Evolutionary conservation across 2,797 vertebrate species (phyloP), one percentile per base, ranked within the genome.

Genomic region (Pangasius mekongensis): DNA sequence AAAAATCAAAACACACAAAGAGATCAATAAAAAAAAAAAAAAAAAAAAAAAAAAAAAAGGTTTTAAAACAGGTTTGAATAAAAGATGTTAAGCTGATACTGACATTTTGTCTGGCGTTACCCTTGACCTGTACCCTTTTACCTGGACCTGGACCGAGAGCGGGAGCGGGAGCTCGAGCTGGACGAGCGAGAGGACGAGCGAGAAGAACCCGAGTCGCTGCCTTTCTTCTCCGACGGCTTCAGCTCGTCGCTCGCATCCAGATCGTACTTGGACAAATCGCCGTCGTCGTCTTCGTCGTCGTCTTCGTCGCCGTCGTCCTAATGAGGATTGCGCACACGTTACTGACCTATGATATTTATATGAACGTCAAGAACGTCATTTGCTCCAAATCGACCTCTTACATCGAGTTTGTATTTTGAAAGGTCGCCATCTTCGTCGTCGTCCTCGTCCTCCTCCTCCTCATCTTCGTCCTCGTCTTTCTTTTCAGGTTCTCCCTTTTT

Each of bases 121-220:
- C 99, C 98, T 99, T 97, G 98, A 98, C 98, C 98, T 99, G 98
- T 97, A 98, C 98, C 98, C 98, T 97, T 99, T 99, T 99, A 99
- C 99, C 99, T 99, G 98, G 99, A 99, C 99, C 99, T 99, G 94
- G 99, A 99, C 99, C 98, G 98, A 95, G 98, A 99, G 96, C 97
- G 98, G 94, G 98, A 99, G 96, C 97, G 98, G 94, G 98, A 98
- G 93, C 97, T 98, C 94, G 98, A 99, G 93, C 97, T 98, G 94
- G 98, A 99, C 90, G 99, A 99, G 93, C 94, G 97, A 6, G 98
- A 99, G 88, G 98, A 98, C 39, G 98, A 99, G 78, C 94, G 96
- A 78, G 98, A 98, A n/a, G 98, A 99, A 74, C 95, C 97, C 0
- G 99, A 98, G 47, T 88, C 96, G 93, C 98, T 98, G 92, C 95